Evolutionary conservation across 1,140 invertebrate species (phyloP).

Genomic region (Drosophila rufa): DNA sequence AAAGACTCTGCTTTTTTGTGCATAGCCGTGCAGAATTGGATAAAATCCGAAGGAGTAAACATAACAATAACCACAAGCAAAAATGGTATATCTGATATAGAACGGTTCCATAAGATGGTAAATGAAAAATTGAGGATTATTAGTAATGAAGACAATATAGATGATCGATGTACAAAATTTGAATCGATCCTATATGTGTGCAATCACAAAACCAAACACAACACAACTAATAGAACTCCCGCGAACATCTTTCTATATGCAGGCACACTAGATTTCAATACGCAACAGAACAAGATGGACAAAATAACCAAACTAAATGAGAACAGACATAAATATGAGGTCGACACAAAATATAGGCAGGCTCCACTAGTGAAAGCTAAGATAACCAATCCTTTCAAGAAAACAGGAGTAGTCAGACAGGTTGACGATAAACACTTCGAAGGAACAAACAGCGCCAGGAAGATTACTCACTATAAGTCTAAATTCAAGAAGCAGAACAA

Average conservation of each 20-base stretch:
- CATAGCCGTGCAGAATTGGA: neutral
- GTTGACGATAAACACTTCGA: neutral
- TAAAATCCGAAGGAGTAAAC: slow-evolving; percentile 1
- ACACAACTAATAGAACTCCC: slow-evolving; percentile 1
- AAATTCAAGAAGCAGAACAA: neutral
- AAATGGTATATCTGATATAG: slow-evolving; percentile 6
- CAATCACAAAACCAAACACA: slow-evolving; percentile 23
- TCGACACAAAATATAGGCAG: neutral
- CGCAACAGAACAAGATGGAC: neutral
- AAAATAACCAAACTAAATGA: neutral
- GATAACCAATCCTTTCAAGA: neutral
- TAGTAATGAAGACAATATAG: neutral
- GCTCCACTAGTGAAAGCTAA: neutral
- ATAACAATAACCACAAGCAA: slow-evolving; percentile 3
- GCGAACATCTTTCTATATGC: slow-evolving; percentile 19
- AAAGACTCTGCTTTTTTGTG: too few species aligned
- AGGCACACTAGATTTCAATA: neutral
- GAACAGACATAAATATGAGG: neutral
- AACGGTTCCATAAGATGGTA: slow-evolving; percentile 3
- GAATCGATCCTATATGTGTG: slow-evolving; percentile 4
- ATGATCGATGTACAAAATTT: neutral
- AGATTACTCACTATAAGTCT: neutral
- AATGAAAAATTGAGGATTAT: slow-evolving; percentile 17
- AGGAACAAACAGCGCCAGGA: slow-evolving; percentile 1
- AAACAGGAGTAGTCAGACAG: neutral